Base-by-base conservation (phyloP, 92 coral and sea anemone genomes). In the Zoanthus gigantus region DNA sequence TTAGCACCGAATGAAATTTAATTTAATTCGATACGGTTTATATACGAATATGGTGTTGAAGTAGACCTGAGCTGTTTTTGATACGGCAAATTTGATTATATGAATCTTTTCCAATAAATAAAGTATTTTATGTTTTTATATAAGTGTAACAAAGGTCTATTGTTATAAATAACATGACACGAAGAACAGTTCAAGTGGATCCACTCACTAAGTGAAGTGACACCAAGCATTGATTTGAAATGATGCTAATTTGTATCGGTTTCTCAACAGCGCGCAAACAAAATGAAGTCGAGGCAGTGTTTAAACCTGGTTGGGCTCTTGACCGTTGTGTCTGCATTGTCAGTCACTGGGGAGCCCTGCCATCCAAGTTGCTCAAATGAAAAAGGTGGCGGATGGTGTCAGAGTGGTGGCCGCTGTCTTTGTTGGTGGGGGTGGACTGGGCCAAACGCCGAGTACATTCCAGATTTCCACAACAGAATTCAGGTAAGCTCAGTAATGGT, bases 391-490 rank as follows among this genome's bases (percentile, higher is more conserved):
- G 98, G 98, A 11, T 54, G 45, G 44, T 96, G 98, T 79, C 78
- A 91, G 74, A 85, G 91, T 77, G 87, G 91, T 83, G 94, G 95
- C 15, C 96, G 95, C 47, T 97, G 99, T 79, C 93, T 97, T 37
- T 97, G 99, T 79, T 97, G 96, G 96, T 97, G 99, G 99, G 99
- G 99, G 0, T 93, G 96, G 95, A 96, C 98, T 83, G 98, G 98
- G 4, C 92, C 94, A 0, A 76, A 90, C 86, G 96, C 96, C 1
- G 91, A 90, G 65, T 97, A 94, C 47, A 63, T 97, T 50, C 81
- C 86, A 18, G 75, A 9, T 16, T 80, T 88, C 29, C 92, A 91
- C 32, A 94, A 95, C 88, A 93, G 99, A 84, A 96, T 96, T 74
- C 69, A 92, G 82, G 99, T 96, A 60, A 78, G 92, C 50, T n/a